Base-by-base conservation (phyloP, 2,113 vertebrate species). In the Heteronetta atricapilla region DNA sequence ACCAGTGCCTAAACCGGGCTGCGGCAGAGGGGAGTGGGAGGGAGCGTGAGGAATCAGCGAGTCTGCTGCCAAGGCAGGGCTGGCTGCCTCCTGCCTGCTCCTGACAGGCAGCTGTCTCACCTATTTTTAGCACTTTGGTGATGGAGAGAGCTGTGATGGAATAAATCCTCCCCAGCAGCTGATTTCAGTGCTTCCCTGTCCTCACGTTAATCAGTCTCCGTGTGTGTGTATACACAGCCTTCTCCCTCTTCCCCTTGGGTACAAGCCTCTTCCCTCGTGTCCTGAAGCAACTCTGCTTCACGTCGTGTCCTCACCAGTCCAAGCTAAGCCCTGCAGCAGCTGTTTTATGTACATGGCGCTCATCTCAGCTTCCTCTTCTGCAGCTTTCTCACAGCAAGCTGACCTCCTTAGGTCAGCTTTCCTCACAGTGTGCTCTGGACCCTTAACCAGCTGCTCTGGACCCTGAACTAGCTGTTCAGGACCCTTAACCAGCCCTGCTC, bases 51-150 rank as follows among this genome's bases (percentile, higher is more conserved):
- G 59, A 74, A 64, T 79, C 55, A n/a, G 60, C 70, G 38, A 1
- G 17, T 64, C 33, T 69, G 60, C 85, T 91, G 91, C 91, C 88
- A 64, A 74, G 66, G 66, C 76, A 64, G 81, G 42, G 23, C 85
- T 82, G 88, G n/a, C 31, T 78, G 76, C 34, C 46, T 89, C 50
- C 13, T 11, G 55, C 44, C 58, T 64, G 10, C 16, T 78, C 76
- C 56, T 86, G 60, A 64, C 88, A 91, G 76, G 58, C 88, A 93
- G 85, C 88, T 93, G 88, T 82, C 85, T 82, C 10, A 0, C 76
- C 60, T 95, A 75, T 91, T 95, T 82, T 70, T 91, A 91, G 81
- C 28, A 59, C 7, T 75, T 82, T 22, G 62, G 59, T 66, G 80
- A 58, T 64, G 50, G 36, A 90, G 86, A 56, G 36, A 74, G 70